Percentiles rank a stretch among this genome's conserved stretches.
Conservation (phyloP, 2,797 vertebrate species). For the Malacoctenus gilli region DNA sequence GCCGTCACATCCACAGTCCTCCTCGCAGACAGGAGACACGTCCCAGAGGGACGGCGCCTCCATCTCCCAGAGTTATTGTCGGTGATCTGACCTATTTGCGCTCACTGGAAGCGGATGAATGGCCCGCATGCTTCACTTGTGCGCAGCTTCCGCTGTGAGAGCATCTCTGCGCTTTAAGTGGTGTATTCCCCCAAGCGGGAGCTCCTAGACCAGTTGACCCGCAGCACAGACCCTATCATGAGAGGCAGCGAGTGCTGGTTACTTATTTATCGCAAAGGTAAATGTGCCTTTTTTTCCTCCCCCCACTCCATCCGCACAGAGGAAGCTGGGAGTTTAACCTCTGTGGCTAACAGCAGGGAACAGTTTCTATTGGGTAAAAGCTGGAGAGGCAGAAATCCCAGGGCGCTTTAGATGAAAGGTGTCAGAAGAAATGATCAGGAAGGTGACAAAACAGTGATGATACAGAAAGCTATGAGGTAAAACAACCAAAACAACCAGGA, state of each 20-base stretch:
- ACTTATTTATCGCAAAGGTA: neutral
- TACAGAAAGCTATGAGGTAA: no score
- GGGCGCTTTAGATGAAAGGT: no score
- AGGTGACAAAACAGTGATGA: neutral
- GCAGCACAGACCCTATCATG: neutral
- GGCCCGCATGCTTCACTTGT: no score
- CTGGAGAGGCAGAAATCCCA: no score
- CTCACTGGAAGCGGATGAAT: constrained; percentile 1
- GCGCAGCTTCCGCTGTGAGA: no score
- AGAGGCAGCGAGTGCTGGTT: neutral
- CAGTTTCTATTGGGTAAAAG: no score
- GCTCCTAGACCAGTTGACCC: neutral
- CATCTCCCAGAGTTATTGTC: constrained; percentile 25
- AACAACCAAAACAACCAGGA: neutral
- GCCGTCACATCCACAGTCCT: no score
- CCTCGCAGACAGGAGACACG: no score
- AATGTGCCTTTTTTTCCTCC: neutral
- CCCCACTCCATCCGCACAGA: neutral
- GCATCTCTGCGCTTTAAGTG: no score
- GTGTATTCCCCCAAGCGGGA: neutral
- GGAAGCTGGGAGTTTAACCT: neutral
- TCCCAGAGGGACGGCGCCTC: neutral
- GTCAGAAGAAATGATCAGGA: neutral
- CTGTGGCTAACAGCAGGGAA: no score
- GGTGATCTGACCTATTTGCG: constrained; percentile 32